These are phyloP conservation scores for Drosophila takahashii DNA, from an alignment of 1,140 invertebrate genomes.

Conservation along the genomic window DNA sequence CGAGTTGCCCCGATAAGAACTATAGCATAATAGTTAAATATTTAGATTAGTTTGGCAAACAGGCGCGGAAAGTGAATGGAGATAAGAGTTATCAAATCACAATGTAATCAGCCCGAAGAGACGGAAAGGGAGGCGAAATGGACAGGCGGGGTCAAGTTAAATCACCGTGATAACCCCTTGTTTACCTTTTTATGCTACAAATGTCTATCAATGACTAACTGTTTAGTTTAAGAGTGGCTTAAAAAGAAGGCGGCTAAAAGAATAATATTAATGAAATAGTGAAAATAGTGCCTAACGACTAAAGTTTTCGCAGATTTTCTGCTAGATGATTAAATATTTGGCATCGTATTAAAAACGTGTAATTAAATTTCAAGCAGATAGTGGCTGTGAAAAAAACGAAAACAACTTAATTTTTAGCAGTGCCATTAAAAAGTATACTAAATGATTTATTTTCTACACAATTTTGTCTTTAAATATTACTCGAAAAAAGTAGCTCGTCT, in stretches of 20 bases:
- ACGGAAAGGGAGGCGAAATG: not conserved
- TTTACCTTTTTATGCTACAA: constrained; percentile 38
- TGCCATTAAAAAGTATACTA: not conserved
- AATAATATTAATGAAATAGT: too few relatives aligned
- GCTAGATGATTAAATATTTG: too few relatives aligned
- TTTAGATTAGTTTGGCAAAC: constrained; percentile 48
- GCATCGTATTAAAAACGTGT: too few relatives aligned
- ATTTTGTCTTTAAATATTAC: not conserved
- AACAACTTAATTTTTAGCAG: too few relatives aligned
- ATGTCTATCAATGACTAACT: not conserved
- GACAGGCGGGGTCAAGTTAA: constrained; percentile 25
- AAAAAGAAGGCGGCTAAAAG: too few relatives aligned
- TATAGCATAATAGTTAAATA: constrained; percentile 53
- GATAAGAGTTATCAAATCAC: constrained; percentile 32
- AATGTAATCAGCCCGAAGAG: constrained; percentile 25
- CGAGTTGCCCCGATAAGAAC: constrained; percentile 27
- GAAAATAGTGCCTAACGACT: too few relatives aligned
- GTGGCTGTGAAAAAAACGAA: too few relatives aligned
- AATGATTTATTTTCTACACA: not conserved
- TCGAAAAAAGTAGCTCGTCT: not conserved
- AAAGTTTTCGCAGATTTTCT: too few relatives aligned
- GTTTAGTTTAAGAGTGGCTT: not conserved
- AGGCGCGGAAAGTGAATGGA: constrained; percentile 40
- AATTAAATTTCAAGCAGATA: too few relatives aligned
- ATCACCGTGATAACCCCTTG: constrained; percentile 20